Evolutionary conservation across 2,888 invertebrate species (phyloP), one percentile per base, ranked within the genome.

Genomic region (Cataglyphis albicans): DNA sequence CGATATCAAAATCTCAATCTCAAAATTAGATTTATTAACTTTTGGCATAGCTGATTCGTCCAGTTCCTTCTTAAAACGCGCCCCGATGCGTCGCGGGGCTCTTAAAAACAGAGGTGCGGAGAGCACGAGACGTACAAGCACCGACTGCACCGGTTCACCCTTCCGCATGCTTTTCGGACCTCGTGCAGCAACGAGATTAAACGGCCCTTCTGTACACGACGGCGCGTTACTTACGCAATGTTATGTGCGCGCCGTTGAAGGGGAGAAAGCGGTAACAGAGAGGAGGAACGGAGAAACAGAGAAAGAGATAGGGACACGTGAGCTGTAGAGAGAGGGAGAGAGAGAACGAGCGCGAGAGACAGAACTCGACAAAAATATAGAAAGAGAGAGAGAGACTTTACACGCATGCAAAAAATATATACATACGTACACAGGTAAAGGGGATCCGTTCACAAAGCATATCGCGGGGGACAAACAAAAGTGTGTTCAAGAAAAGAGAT

Each of bases 201-300:
- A 84, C 89, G 87, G 85, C 81, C 84, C 87, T 88, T 88, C 84
- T 83, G 82, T 61, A 35, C 29, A 67, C 57, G 70, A 83, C 72
- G 82, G 35, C 70, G 83, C 86, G 84, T 83, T 83, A 87, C 89
- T 88, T 89, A 87, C 74, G 88, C 90, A 89, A 89, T 81, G 81
- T 89, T 82, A 82, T 72, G 78, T 70, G 72, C 82, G 65, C 80
- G 55, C 38, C 63, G 78, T 76, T 59, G 59, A 76, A 68, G 38
- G 61, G 82, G 61, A 82, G 78, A 76, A 82, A 25, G 35, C 35
- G 67, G 70, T 52, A 65, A 55, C 35, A 63, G 48, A 21, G 68
- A 67, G 7, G 25, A 52, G 76, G 67, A 48, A 61, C 57, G 44
- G 68, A 65, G 83, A 57, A 55, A 32, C 52, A 74, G 82, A 76